Evolutionary conservation across 2,113 vertebrate species (phyloP).

Genomic region (Chaenocephalus aceratus): DNA sequence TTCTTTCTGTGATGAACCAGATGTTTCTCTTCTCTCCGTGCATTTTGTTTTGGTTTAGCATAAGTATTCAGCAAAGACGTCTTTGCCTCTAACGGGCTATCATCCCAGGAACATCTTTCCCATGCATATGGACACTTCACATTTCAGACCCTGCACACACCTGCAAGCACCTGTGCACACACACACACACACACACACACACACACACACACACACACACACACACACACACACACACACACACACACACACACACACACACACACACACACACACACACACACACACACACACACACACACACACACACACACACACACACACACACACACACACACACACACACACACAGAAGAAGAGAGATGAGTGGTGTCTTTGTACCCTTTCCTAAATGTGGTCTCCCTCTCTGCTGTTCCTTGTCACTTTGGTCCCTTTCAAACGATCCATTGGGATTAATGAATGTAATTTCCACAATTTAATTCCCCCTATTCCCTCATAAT

Average conservation of each 20-base stretch:
- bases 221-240: slow-evolving; percentile 1
- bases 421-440: slow-evolving; percentile 62
- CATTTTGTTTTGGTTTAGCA: slow-evolving; percentile 51
- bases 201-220: neutral
- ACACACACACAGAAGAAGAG: neutral
- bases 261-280: neutral
- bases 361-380: slow-evolving; percentile 62
- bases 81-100: slow-evolving; percentile 31
- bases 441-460: slow-evolving; percentile 82
- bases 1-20: slow-evolving; percentile 50
- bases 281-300: too few species aligned
- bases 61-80: slow-evolving; percentile 65
- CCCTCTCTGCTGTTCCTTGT: slow-evolving; percentile 29
- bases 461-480: slow-evolving; percentile 84
- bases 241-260: slow-evolving; percentile 3
- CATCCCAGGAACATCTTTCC: slow-evolving; percentile 52
- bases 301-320: neutral
- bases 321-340: slow-evolving; percentile 15
- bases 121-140: slow-evolving; percentile 60
- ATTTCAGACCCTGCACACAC: slow-evolving; percentile 52
- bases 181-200: slow-evolving; percentile 18
- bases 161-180: slow-evolving; percentile 49
- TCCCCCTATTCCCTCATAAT: slow-evolving; percentile 86
- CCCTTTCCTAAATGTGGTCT: slow-evolving; percentile 23
- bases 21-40: slow-evolving; percentile 57